Conservation (phyloP, 2,888 invertebrate species). For the Drosophila monieri region DNA sequence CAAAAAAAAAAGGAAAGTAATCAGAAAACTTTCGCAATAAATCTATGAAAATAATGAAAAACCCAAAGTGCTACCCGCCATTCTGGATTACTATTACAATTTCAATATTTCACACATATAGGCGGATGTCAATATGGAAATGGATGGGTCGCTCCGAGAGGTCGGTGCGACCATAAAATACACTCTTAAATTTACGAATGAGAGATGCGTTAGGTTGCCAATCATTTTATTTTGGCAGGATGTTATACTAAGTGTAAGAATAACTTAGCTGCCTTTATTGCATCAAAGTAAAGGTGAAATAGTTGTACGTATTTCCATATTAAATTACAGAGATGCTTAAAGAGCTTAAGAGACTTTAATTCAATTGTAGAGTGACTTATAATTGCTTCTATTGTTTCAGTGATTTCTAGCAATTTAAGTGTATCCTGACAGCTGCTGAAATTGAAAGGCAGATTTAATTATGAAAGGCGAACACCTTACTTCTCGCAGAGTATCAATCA, state of each 20-base stretch:
- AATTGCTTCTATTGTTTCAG: not conserved
- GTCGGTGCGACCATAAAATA: constrained; percentile 29
- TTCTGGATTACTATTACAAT: constrained; percentile 45
- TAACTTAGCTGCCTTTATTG: not conserved
- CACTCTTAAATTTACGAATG: constrained; percentile 4
- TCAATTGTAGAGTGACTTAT: too few species aligned
- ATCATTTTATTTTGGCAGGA: not conserved
- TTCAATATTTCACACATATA: constrained; percentile 47
- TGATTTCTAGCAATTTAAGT: not conserved
- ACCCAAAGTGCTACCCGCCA: constrained; percentile 35
- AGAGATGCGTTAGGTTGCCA: not conserved
- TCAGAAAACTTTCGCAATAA: constrained; percentile 76
- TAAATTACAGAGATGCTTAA: too few species aligned
- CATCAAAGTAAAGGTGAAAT: too few species aligned
- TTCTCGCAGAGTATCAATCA: constrained; percentile 64
- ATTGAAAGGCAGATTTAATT: constrained; percentile 16
- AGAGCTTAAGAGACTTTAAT: too few species aligned
- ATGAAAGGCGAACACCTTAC: constrained; percentile 32
- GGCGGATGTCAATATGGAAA: constrained; percentile 35
- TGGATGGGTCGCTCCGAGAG: constrained; percentile 7
- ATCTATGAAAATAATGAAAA: constrained; percentile 73
- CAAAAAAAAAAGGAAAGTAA: constrained; percentile 54
- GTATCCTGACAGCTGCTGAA: not conserved
- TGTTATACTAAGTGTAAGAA: not conserved
- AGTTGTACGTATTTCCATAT: too few species aligned